Evolutionary conservation across 1,140 invertebrate genomes (phyloP).

Genomic region (Heliconius nattereri): DNA sequence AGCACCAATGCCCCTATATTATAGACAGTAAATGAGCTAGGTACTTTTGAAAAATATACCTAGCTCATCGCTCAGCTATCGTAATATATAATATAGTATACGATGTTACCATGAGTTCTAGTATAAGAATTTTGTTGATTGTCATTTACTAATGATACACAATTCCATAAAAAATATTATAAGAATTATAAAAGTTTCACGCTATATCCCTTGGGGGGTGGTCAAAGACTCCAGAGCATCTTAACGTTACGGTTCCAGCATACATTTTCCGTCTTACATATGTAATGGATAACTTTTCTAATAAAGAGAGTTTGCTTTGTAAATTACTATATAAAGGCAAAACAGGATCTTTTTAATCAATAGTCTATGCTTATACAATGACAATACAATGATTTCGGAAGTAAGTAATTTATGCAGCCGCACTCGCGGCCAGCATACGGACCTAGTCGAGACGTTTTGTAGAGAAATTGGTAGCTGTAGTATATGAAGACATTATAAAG

Average conservation of each 20-base stretch:
- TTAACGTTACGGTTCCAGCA: background rate
- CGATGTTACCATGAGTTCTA: too few relatives aligned
- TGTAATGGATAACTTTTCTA: background rate
- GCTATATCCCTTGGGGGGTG: too few relatives aligned
- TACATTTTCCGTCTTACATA: background rate
- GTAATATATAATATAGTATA: too few relatives aligned
- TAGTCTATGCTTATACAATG: slow-evolving; percentile 25
- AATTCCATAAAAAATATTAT: too few relatives aligned
- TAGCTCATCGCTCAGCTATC: too few relatives aligned
- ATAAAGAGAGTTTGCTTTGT: background rate
- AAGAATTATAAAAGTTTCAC: too few relatives aligned
- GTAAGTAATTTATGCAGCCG: slow-evolving; percentile 38
- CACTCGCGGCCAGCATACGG: slow-evolving; percentile 18
- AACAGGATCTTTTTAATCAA: slow-evolving; percentile 20
- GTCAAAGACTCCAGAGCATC: too few relatives aligned
- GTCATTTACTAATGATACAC: too few relatives aligned
- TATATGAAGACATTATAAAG: slow-evolving; percentile 17
- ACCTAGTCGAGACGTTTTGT: background rate
- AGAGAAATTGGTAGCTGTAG: slow-evolving; percentile 23
- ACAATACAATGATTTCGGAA: slow-evolving; percentile 43
- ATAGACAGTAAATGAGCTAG: too few relatives aligned
- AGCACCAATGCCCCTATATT: too few relatives aligned
- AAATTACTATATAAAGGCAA: background rate
- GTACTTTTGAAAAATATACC: too few relatives aligned
- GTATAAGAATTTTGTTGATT: too few relatives aligned